Conservation (phyloP, 2,797 vertebrate genomes). For the Trematomus bernacchii region DNA sequence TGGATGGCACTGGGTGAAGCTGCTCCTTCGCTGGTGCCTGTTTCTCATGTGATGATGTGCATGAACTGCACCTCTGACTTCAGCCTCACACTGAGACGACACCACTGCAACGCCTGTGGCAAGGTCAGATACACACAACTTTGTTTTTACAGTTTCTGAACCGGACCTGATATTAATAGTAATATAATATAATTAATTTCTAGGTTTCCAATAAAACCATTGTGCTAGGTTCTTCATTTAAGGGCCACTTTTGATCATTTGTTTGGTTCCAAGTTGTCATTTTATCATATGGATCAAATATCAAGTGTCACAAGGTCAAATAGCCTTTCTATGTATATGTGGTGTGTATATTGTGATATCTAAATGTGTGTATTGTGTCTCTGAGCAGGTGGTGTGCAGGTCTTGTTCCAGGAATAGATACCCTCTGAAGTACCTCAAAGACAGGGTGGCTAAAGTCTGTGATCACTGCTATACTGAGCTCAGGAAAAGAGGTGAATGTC, state of each 20-base stretch:
- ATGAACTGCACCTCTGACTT: conserved; percentile 98
- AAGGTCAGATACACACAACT: conserved; percentile 85
- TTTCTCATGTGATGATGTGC: conserved; percentile 96
- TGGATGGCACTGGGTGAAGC: conserved; percentile 94
- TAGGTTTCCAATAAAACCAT: background rate
- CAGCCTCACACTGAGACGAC: conserved; percentile 93
- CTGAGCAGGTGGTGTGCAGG: conserved; percentile 92
- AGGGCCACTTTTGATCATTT: background rate
- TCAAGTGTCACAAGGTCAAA: background rate
- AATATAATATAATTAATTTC: background rate
- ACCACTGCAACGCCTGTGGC: conserved; percentile 97
- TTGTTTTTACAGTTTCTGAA: background rate
- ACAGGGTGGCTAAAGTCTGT: conserved; percentile 95
- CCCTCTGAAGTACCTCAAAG: conserved; percentile 97
- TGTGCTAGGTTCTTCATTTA: background rate
- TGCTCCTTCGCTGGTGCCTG: conserved; percentile 92
- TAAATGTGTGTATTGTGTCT: background rate
- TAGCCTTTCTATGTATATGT: background rate
- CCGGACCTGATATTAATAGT: background rate
- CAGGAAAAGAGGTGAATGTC: conserved; percentile 89
- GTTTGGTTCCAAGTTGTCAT: background rate
- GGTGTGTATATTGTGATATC: background rate
- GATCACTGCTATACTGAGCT: conserved; percentile 94
- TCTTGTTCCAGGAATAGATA: conserved; percentile 96
- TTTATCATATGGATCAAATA: background rate